Percentiles rank a stretch among this genome's conserved stretches.
These are phyloP conservation scores for Parauchenoglanis punctatus DNA, from an alignment of 2,797 vertebrate genomes.

Conservation along the genomic window DNA sequence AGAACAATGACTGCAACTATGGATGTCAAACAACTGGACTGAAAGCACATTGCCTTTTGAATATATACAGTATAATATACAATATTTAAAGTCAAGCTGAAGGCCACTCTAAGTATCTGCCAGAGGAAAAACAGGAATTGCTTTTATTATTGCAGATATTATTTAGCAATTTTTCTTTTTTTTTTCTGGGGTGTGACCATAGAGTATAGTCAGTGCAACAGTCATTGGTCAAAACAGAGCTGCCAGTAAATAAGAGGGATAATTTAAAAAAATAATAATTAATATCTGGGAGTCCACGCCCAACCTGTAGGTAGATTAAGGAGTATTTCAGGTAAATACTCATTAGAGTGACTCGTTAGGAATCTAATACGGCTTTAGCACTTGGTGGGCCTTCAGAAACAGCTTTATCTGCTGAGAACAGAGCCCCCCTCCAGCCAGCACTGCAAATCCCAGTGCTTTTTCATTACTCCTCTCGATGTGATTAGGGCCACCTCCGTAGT, in stretches of 20 bases:
- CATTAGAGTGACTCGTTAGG: constrained; percentile 54
- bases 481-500: constrained; percentile 59
- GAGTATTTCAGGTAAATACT: constrained; percentile 58
- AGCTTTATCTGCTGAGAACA: constrained; percentile 57
- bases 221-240: not conserved
- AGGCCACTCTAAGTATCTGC: not conserved
- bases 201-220: not conserved
- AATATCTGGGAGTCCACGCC: not conserved
- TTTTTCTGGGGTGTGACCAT: not conserved
- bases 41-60: not conserved
- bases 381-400: constrained; percentile 47
- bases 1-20: not conserved
- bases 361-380: constrained; percentile 47
- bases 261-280: constrained; percentile 6
- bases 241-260: not conserved
- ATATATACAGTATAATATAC: not conserved
- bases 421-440: constrained; percentile 55
- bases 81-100: constrained; percentile 3
- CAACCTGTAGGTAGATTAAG: constrained; percentile 38
- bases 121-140: not conserved
- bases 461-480: constrained; percentile 52
- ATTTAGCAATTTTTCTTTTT: not conserved
- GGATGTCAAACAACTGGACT: not conserved
- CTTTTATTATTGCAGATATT: not conserved
- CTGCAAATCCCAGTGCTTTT: constrained; percentile 54